Base-by-base conservation (phyloP, 1,140 invertebrate genomes). In the Hypothenemus hampei region DNA sequence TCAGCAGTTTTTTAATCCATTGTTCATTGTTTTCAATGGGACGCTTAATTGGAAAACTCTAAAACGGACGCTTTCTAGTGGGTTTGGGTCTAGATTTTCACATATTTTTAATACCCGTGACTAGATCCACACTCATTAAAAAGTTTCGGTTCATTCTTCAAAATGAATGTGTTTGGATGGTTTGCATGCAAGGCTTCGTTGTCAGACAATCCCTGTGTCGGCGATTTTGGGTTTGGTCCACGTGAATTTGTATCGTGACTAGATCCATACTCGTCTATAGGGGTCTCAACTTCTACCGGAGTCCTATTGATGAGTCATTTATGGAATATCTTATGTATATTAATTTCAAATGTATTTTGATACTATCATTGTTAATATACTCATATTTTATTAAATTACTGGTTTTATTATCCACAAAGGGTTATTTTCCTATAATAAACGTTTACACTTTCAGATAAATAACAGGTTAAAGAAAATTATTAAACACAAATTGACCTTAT, bases 101-200 rank as follows among this genome's bases (percentile, higher is more conserved):
- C 82, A 80, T 77, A 54, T 11, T 64, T 67, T 64, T 50, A 67
- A 61, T 59, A 74, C 61, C 75, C 81, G 83, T 88, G 86, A 87
- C 85, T 87, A 88, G 85, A 87, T 86, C 86, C 85, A 87, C 84
- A 88, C 86, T 87, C 86, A 86, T 87, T 84, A 82, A 84, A 44
- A 60, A 68, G 52, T 40, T 44, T 63, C 58, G 43, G 13, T 29
- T 23, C 20, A 24, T 33, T 8, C 26, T 36, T 31, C 8, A 13
- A 47, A 18, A 11, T 6, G 44, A 18, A 3, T 11, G 21, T 7
- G 20, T 40, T 40, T 3, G 37, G 21, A 19, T 40, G n/a, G n/a
- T n/a, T n/a, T 18, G 4, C 20, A 18, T 4, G 7, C 20, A 15
- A 20, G 39, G 7, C 16, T 8, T 5, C 7, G 7, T n/a, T n/a